Evolutionary conservation across 2,113 vertebrate species (phyloP), one percentile per base, ranked within the genome.

Genomic region (Physeter macrocephalus): DNA sequence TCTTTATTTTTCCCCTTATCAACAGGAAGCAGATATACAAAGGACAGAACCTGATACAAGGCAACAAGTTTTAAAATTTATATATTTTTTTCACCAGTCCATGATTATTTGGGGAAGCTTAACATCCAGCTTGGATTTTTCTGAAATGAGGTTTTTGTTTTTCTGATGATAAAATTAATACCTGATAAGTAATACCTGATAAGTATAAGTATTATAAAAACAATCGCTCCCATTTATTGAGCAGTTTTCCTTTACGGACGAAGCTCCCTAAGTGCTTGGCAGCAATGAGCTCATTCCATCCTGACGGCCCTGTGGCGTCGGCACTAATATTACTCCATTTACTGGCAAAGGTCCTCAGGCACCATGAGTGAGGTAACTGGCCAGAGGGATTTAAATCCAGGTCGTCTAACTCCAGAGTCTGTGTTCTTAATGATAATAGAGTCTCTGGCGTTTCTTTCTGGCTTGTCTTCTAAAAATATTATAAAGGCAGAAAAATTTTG

Each of bases 11-110:
- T 72, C 61, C 59, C 20, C 6, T 39, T 97, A 62, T 91, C 20
- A 3, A 36, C 36, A 96, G 90, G 84, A 94, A 98, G 78, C 90
- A 94, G 91, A 59, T 83, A 25, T 52, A 52, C 46, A 95, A 34
- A 13, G 31, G 75, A 49, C 62, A 95, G 1, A 5, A 85, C 25
- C 66, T 41, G 41, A 61, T 20, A 17, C 8, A 62, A 74, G 84
- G 43, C 83, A 92, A 64, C 7, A 25, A 74, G 36, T 52, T 39
- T 81, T 39, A 46, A 95, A 14, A 95, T 64, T 72, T 61, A 81
- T 34, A 78, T n/a, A 0, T 23, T 52, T 71, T 64, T 97, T 61
- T 75, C 59, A 8, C 90, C 20, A 81, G 36, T 75, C 57, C 7
- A 17, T 36, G 57, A 75, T 88, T 86, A 77, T 91, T 88, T 94